A percentile compares a stretch with the other conserved stretches of the same genome.
These are phyloP conservation scores for Tokudaia tokunoshimensis DNA, from an alignment of 2,797 vertebrate genomes.

Conservation along the genomic window DNA sequence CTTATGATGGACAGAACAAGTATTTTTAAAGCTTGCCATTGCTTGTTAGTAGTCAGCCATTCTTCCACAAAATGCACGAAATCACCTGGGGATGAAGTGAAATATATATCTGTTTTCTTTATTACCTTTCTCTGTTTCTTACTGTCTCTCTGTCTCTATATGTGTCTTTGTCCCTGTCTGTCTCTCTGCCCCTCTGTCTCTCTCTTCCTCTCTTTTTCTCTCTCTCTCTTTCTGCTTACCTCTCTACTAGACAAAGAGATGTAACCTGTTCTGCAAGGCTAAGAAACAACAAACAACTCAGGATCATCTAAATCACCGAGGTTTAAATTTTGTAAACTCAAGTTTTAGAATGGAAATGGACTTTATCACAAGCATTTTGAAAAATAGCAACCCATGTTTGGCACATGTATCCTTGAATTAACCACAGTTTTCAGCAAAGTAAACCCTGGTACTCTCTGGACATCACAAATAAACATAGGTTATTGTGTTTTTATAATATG, in stretches of 20 bases:
- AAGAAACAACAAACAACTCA: constrained; percentile 45
- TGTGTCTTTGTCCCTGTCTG: not conserved
- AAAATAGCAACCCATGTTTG: constrained; percentile 41
- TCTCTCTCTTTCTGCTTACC: not conserved
- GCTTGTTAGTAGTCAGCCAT: constrained; percentile 12
- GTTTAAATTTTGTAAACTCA: constrained; percentile 53
- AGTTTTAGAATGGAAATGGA: constrained; percentile 37
- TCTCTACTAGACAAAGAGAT: not conserved
- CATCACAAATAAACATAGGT: constrained; percentile 66
- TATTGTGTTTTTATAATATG: constrained; percentile 59
- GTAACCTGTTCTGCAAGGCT: constrained; percentile 33
- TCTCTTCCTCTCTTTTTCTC: not conserved
- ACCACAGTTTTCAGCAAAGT: constrained; percentile 42
- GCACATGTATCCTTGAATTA: constrained; percentile 64
- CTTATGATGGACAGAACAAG: not conserved
- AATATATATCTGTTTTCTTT: constrained; percentile 25
- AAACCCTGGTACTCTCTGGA: constrained; percentile 55
- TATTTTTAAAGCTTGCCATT: constrained; percentile 14
- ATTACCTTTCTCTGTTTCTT: not conserved
- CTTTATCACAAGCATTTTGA: constrained; percentile 55
- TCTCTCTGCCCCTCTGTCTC: not conserved
- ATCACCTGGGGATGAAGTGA: not conserved
- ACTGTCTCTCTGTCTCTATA: too few relatives aligned
- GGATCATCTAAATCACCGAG: constrained; percentile 22
- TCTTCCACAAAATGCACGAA: not conserved